A percentile compares a stretch with the other conserved stretches of the same genome.
Conservation (phyloP, 2,888 invertebrate genomes). For the Pollenia griseotomentosa region DNA sequence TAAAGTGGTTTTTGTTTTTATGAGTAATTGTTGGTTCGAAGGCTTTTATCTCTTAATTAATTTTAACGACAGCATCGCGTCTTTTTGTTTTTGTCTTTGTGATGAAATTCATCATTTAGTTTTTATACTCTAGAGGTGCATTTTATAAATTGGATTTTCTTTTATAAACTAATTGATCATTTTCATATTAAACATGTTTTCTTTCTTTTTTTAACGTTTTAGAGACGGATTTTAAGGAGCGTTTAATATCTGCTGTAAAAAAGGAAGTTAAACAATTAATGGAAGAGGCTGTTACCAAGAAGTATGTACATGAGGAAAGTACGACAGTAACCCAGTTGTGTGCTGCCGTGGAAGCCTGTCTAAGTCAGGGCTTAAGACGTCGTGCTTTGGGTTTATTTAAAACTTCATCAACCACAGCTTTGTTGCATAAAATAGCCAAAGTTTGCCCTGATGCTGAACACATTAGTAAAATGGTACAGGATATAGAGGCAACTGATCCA, state of each 20-base stretch:
- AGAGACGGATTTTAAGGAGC: conserved; percentile 88
- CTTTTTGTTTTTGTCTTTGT: background rate
- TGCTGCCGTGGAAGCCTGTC: conserved; percentile 95
- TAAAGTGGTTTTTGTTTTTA: background rate
- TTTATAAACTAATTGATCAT: background rate
- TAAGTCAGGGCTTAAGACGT: conserved; percentile 89
- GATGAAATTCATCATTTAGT: conserved; percentile 32
- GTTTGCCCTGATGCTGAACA: conserved; percentile 90
- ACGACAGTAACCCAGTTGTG: conserved; percentile 95
- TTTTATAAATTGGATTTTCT: conserved; percentile 19
- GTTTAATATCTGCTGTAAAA: conserved; percentile 91
- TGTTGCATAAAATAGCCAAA: conserved; percentile 96
- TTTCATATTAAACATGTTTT: background rate
- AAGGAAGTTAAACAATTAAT: conserved; percentile 98
- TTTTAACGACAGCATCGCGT: conserved; percentile 51
- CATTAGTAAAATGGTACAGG: conserved; percentile 91
- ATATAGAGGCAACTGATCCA: conserved; percentile 89
- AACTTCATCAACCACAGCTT: conserved; percentile 95
- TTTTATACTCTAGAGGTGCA: conserved; percentile 9
- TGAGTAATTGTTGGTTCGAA: conserved; percentile 41
- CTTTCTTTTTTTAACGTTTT: conserved; percentile 46
- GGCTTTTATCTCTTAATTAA: conserved; percentile 52
- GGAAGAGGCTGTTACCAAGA: conserved; percentile 97
- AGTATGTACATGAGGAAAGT: conserved; percentile 96
- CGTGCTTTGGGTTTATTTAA: conserved; percentile 94